These are phyloP conservation scores for Adrianichthys oophorus DNA, from an alignment of 2,797 vertebrate species.

Conservation along the genomic window DNA sequence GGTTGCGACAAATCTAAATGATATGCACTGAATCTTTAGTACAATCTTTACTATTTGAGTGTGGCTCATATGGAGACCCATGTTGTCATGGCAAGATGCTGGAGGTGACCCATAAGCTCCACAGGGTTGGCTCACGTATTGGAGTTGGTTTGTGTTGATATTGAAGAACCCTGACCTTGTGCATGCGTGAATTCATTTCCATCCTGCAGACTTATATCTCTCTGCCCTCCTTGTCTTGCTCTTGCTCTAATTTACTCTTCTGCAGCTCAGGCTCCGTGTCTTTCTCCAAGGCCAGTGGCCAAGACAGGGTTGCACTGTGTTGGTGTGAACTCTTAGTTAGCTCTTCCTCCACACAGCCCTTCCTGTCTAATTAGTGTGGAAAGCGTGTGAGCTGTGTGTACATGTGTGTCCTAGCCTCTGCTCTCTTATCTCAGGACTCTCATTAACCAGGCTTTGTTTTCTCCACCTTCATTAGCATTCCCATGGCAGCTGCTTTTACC, in stretches of 20 bases:
- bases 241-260: constrained; percentile 51
- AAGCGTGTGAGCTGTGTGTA: constrained; percentile 36
- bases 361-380: constrained; percentile 73
- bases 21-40: too few relatives aligned
- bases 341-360: constrained; percentile 68
- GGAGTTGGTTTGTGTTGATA: not conserved
- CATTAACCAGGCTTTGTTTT: constrained; percentile 81
- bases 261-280: constrained; percentile 13
- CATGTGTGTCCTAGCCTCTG: constrained; percentile 55
- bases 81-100: too few relatives aligned
- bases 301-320: constrained; percentile 55
- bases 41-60: too few relatives aligned
- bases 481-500: constrained; percentile 70
- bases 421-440: constrained; percentile 71
- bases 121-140: not conserved
- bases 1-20: too few relatives aligned
- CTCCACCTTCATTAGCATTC: constrained; percentile 78
- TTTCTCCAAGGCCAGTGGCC: constrained; percentile 50
- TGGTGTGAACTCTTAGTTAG: constrained; percentile 70
- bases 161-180: constrained; percentile 1
- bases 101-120: constrained; percentile 2
- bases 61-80: too few relatives aligned
- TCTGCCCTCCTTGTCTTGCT: constrained; percentile 31
- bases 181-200: constrained; percentile 31
- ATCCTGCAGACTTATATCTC: constrained; percentile 28